Base-by-base conservation (phyloP, 2,888 invertebrate genomes). In the Odontothrips loti region DNA sequence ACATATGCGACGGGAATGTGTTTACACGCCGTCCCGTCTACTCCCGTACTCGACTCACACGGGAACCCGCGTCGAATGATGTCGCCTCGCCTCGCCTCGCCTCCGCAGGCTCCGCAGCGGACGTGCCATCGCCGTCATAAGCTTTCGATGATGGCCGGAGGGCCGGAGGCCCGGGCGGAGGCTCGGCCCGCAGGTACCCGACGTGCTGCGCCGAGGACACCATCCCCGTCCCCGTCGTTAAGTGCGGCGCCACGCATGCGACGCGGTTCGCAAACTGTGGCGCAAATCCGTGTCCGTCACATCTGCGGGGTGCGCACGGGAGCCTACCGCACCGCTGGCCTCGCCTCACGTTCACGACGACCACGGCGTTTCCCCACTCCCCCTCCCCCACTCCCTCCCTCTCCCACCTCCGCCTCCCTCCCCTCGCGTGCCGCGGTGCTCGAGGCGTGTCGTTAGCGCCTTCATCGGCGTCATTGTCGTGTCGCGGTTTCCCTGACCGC, bases 391-490 rank as follows among this genome's bases (percentile, higher is more conserved):
- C 15, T 17, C 58, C 58, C 58, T 15, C 58, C n/a, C 58, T 15
- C 15, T 6, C 58, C 11, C n/a, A 0, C 15, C 51, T 10, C 51
- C 51, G 20, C 12, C 51, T 0, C 15, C 17, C 68, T 23, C 23
- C 15, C 17, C 68, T 23, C 23, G 27, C 27, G 23, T 27, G 68
- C 68, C 58, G 58, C 58, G 58, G 15, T 15, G 58, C 58, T 20
- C 58, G 34, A 43, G 34, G 34, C 15, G 58, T 58, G 68, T 75
- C 68, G 68, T 75, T 75, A 75, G 68, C 68, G 68, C 68, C 68
- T 11, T 75, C 68, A 68, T 68, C 68, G 68, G 68, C 23, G 68
- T 68, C 68, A 75, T 75, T 75, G 68, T 75, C 68, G 23, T 75
- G 6, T 4, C 58, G 58, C 58, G 58, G 58, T 17, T 58, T 58